phyloP scores from a whole-genome alignment of 2,113 vertebrate genomes.

The Megaptera novaeangliae region DNA sequence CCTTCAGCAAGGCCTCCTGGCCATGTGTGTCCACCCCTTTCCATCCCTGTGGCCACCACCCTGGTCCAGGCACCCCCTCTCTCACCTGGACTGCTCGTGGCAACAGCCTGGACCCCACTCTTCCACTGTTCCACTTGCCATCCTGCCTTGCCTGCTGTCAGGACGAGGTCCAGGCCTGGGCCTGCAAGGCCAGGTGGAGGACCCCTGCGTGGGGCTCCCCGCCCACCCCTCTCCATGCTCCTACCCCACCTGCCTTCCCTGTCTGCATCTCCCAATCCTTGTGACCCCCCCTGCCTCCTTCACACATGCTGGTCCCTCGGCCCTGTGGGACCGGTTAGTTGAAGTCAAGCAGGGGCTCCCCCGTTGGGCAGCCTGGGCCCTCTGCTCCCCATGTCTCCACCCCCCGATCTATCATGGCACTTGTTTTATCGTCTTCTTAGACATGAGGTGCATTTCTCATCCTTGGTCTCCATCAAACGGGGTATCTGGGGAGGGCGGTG shows the following conservation, averaged over 20 bases:
- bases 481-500: neutral
- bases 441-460: neutral
- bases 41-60: neutral
- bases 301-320: rapidly evolving
- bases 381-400: rapidly evolving
- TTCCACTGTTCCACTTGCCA: neutral
- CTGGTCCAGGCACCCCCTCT: too few species aligned
- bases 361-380: neutral
- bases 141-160: neutral
- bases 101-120: neutral
- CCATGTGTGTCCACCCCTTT: neutral
- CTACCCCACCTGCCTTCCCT: neutral
- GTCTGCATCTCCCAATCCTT: neutral
- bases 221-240: neutral
- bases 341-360: neutral
- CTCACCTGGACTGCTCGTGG: rapidly evolving
- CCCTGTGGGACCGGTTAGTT: neutral
- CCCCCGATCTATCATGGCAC: neutral
- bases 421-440: neutral
- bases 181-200: neutral
- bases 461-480: too few species aligned
- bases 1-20: neutral
- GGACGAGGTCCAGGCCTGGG: rapidly evolving
- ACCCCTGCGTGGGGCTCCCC: neutral
- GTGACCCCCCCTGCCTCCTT: neutral